phyloP scores from a whole-genome alignment of 2,888 invertebrate genomes.

The Calephelis perditalis region DNA sequence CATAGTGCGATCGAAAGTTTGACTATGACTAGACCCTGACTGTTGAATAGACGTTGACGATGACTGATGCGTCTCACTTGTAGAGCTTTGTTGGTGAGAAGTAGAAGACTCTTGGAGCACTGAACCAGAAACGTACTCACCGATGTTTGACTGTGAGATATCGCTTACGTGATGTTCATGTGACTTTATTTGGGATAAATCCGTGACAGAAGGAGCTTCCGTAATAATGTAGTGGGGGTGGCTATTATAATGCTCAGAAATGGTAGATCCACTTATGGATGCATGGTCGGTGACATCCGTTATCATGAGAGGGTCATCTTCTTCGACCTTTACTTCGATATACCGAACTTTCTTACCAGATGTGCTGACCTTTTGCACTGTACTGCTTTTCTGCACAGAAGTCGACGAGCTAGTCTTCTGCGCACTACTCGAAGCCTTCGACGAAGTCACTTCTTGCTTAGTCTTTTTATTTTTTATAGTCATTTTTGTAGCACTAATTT shows the following conservation, averaged over 20 bases:
- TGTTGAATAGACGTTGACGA: constrained; percentile 57
- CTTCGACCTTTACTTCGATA: constrained; percentile 74
- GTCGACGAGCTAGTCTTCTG: constrained; percentile 64
- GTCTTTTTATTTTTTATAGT: constrained; percentile 78
- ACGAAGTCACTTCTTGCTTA: constrained; percentile 66
- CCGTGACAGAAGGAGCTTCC: constrained; percentile 68
- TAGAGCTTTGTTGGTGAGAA: constrained; percentile 62
- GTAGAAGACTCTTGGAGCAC: constrained; percentile 56
- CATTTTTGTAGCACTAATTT: constrained; percentile 61
- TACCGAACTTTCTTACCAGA: constrained; percentile 72
- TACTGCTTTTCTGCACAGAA: constrained; percentile 61
- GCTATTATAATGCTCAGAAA: constrained; percentile 72
- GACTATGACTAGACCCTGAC: constrained; percentile 57
- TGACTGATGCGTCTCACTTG: constrained; percentile 62
- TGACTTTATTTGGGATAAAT: constrained; percentile 62
- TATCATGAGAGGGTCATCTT: constrained; percentile 75
- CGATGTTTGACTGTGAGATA: constrained; percentile 62
- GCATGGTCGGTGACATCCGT: constrained; percentile 70
- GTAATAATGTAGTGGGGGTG: constrained; percentile 75
- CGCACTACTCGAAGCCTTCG: constrained; percentile 67
- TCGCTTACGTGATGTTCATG: constrained; percentile 61
- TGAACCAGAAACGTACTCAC: constrained; percentile 65
- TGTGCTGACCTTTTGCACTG: constrained; percentile 62
- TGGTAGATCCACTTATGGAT: constrained; percentile 66
- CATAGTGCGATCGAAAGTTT: constrained; percentile 57